Conservation (phyloP, 2,888 invertebrate species). For the Polyommatus icarus region DNA sequence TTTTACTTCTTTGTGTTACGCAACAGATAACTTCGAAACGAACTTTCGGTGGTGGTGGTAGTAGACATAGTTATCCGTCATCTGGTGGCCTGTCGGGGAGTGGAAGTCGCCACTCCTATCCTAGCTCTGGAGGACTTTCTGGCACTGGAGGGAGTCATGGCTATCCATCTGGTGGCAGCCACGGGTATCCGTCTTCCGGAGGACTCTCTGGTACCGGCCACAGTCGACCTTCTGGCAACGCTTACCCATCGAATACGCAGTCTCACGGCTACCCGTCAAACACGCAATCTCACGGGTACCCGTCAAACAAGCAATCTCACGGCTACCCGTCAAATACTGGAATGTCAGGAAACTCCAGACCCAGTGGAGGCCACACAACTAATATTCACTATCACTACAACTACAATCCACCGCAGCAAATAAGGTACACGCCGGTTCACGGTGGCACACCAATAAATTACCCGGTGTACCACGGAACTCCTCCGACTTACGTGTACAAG, state of each 20-base stretch:
- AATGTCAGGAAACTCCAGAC: constrained; percentile 43
- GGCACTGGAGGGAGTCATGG: constrained; percentile 45
- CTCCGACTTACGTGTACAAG: constrained; percentile 68
- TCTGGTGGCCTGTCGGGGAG: constrained; percentile 48
- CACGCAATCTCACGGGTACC: constrained; percentile 41
- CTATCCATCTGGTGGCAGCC: constrained; percentile 41
- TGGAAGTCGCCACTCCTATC: constrained; percentile 52
- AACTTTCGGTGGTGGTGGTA: constrained; percentile 45
- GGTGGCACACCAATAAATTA: constrained; percentile 57
- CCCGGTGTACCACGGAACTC: constrained; percentile 64
- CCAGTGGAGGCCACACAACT: constrained; percentile 48
- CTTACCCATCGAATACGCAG: constrained; percentile 44
- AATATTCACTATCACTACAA: constrained; percentile 62
- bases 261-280: constrained; percentile 45
- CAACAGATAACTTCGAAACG: constrained; percentile 47
- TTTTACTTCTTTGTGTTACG: constrained; percentile 51
- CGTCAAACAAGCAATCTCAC: constrained; percentile 36
- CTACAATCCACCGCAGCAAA: constrained; percentile 66
- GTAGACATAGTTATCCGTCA: constrained; percentile 48
- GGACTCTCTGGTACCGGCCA: constrained; percentile 45
- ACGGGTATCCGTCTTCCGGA: constrained; percentile 45
- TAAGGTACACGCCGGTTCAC: constrained; percentile 56
- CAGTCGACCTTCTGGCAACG: constrained; percentile 47
- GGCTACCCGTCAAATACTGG: constrained; percentile 45
- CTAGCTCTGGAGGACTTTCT: constrained; percentile 53